Conservation (phyloP, 2,888 invertebrate genomes). For the Drosophila lutescens region DNA sequence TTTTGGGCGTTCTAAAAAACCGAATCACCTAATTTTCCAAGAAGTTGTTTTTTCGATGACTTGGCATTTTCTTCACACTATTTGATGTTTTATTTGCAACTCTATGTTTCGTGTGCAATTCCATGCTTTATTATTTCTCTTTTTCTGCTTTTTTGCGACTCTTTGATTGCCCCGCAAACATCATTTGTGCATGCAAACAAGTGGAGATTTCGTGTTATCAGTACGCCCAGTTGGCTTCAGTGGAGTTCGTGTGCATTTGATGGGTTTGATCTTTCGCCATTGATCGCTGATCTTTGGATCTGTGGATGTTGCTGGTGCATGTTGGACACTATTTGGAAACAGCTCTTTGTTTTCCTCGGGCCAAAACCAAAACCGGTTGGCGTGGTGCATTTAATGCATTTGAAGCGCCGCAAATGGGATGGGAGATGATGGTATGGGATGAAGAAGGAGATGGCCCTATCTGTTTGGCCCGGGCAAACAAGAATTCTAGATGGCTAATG, state of each 20-base stretch:
- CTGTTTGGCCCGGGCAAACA: constrained; percentile 45
- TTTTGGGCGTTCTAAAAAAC: neutral
- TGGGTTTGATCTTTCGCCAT: constrained; percentile 22
- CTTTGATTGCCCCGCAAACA: constrained; percentile 16
- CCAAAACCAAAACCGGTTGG: constrained; percentile 15
- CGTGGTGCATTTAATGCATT: constrained; percentile 6
- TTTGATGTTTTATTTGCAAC: constrained; percentile 17
- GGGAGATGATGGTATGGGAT: neutral
- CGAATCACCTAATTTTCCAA: neutral
- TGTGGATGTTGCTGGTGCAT: constrained; percentile 7
- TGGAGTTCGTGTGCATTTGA: constrained; percentile 4
- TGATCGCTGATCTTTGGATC: constrained; percentile 26
- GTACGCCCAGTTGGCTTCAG: constrained; percentile 16
- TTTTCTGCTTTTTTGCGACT: neutral
- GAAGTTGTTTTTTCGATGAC: neutral
- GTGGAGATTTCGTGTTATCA: constrained; percentile 26
- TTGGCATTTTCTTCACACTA: constrained; percentile 1
- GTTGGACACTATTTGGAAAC: constrained; percentile 23
- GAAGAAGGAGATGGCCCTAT: neutral
- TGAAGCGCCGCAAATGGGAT: constrained; percentile 2
- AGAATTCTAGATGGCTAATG: constrained; percentile 47
- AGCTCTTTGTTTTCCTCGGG: constrained; percentile 4
- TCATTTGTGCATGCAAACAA: constrained; percentile 17
- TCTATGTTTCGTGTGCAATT: constrained; percentile 7
- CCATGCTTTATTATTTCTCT: neutral